Conservation (phyloP, 1,140 invertebrate genomes). For the Temnothorax nylanderi region DNA sequence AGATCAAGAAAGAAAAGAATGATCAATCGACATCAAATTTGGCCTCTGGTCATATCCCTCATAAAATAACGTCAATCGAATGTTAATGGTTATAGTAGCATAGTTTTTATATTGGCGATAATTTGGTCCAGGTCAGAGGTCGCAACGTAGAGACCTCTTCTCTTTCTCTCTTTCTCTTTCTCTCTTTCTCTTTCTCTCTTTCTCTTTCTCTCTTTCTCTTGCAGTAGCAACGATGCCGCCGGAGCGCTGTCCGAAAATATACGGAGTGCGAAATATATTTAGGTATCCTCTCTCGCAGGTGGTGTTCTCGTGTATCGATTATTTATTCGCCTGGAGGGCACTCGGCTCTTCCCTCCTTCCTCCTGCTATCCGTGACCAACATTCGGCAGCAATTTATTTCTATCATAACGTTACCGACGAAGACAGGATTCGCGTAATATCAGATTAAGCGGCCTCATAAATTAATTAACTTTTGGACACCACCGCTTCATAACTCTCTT, state of each 20-base stretch:
- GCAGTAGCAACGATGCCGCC: constrained; percentile 29
- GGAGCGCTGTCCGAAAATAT: constrained; percentile 54
- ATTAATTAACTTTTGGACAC: constrained; percentile 53
- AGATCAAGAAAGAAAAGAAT: constrained; percentile 28
- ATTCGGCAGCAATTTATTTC: constrained; percentile 63
- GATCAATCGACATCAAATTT: constrained; percentile 49
- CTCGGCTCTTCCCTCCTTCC: constrained; percentile 8
- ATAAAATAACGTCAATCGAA: constrained; percentile 70
- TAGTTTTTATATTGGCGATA: constrained; percentile 68
- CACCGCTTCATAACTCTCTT: constrained; percentile 6
- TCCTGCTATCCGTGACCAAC: constrained; percentile 34
- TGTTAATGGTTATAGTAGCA: constrained; percentile 68
- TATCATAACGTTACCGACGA: constrained; percentile 55
- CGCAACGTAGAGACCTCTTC: constrained; percentile 2
- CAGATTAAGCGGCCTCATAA: constrained; percentile 56
- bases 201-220: background rate
- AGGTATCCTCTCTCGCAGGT: constrained; percentile 55
- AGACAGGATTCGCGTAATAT: constrained; percentile 58
- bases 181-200: background rate
- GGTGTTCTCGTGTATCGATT: constrained; percentile 63
- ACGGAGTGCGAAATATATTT: constrained; percentile 68
- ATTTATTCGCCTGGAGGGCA: constrained; percentile 62
- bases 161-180: constrained; percentile 5
- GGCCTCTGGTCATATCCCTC: constrained; percentile 50
- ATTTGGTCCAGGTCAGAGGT: constrained; percentile 66